Evolutionary conservation across 2,888 invertebrate genomes (phyloP).

Genomic region (Leuctra nigra): DNA sequence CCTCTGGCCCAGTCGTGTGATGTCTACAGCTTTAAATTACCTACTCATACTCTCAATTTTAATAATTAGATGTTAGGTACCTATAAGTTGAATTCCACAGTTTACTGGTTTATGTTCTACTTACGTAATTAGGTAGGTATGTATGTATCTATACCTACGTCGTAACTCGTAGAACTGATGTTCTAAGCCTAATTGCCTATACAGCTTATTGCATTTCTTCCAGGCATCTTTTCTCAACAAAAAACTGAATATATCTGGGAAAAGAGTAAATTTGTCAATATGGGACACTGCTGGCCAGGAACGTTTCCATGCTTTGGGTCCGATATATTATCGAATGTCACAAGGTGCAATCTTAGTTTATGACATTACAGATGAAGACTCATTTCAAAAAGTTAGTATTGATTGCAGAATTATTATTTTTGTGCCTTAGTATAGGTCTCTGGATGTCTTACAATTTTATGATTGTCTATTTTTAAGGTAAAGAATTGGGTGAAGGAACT

Average conservation of each 20-base stretch:
- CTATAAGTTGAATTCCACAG: no score
- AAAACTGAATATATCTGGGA: slow-evolving; percentile 83
- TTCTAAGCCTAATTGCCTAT: no score
- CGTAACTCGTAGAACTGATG: no score
- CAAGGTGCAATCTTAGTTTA: slow-evolving; percentile 97
- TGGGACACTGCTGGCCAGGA: slow-evolving; percentile 99
- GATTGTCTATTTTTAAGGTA: slow-evolving; percentile 51
- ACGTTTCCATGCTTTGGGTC: slow-evolving; percentile 92
- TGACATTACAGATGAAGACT: slow-evolving; percentile 95
- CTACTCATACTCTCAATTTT: no score
- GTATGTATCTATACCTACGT: no score
- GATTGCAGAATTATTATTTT: background rate
- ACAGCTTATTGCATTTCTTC: slow-evolving; percentile 36
- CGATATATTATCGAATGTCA: slow-evolving; percentile 95
- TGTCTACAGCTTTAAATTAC: no score
- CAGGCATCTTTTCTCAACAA: slow-evolving; percentile 96
- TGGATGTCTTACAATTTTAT: background rate
- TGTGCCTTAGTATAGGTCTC: background rate
- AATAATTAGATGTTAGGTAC: no score
- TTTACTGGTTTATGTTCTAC: no score
- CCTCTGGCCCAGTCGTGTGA: no score
- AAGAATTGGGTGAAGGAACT: slow-evolving; percentile 98
- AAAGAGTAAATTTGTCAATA: slow-evolving; percentile 81
- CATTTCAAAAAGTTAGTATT: slow-evolving; percentile 78
- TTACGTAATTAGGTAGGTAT: no score